Evolutionary conservation across 2,797 vertebrate species (phyloP), one percentile per base, ranked within the genome.

Genomic region (Kryptolebias ocellatus): DNA sequence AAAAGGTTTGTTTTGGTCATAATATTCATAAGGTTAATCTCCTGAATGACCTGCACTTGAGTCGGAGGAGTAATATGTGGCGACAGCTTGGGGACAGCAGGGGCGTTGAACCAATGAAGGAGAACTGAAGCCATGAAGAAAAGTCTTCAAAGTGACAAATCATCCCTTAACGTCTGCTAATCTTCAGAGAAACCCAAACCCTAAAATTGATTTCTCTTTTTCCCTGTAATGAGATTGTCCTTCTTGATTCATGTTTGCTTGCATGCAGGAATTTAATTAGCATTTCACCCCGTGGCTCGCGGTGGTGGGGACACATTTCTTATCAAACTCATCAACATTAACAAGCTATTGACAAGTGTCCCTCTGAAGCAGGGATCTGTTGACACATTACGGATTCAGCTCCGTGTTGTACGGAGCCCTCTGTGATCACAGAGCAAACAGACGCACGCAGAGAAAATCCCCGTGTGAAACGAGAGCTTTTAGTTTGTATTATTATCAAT

Each of bases 141-240:
- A 81, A 76, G 62, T 81, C 70, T 24, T 71, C 64, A 60, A 74
- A 62, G 1, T 78, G 81, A 86, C 80, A 72, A 76, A 87, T 79
- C 64, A 60, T 71, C 69, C 42, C 65, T 64, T 70, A 60, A 65
- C 6, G 64, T 58, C 66, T 14, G 74, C 83, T 86, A 76, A 92
- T 89, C 88, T 87, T 85, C 49, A 56, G 69, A 75, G 79, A 78
- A 87, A 74, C 50, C 18, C 55, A 53, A 64, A 69, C 64, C 81
- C 63, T 46, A 82, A 77, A 83, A 92, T 90, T 64, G 86, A 93
- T 92, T 92, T 82, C 74, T 86, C 80, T 84, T 82, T 71, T 81
- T 80, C 45, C 53, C 52, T 74, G 76, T 92, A 91, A 92, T 90
- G 86, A 90, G 83, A 66, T 83, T 89, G 90, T 85, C 92, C 87